Evolutionary conservation across 2,113 vertebrate genomes (phyloP).

Genomic region (Pavo muticus): DNA sequence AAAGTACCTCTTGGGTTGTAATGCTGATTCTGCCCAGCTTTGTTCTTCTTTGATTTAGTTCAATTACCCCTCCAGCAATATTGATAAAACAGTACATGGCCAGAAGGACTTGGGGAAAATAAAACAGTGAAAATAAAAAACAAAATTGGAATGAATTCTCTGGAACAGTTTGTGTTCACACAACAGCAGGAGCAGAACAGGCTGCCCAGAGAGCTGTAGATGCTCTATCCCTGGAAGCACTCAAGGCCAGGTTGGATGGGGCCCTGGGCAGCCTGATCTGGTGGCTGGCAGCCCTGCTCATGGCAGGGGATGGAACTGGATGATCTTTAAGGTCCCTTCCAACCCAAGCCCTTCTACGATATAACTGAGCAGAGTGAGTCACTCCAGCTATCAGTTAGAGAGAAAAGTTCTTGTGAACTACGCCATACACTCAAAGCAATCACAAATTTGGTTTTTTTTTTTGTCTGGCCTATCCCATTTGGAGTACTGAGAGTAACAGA

Average conservation of each 20-base stretch:
- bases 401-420: background rate
- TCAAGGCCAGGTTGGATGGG: too few relatives aligned
- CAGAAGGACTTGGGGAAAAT: background rate
- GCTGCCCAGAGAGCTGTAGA: too few relatives aligned
- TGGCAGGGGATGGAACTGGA: too few relatives aligned
- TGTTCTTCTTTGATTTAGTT: background rate
- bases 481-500: background rate
- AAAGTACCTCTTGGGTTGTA: background rate
- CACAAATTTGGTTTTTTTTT: background rate
- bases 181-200: background rate
- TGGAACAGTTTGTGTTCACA: background rate
- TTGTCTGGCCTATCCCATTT: background rate
- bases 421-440: background rate
- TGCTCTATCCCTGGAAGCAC: too few relatives aligned
- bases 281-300: too few relatives aligned
- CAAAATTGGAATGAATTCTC: background rate
- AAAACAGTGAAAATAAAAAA: background rate
- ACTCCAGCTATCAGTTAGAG: background rate
- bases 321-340: too few relatives aligned
- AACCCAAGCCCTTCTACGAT: too few relatives aligned
- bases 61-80: background rate
- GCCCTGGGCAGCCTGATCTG: too few relatives aligned
- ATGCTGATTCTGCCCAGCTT: background rate
- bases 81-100: background rate
- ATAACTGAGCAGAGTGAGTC: background rate